Evolutionary conservation across 2,797 vertebrate genomes (phyloP), one percentile per base, ranked within the genome.

Genomic region (Paramormyrops hopkinsi): DNA sequence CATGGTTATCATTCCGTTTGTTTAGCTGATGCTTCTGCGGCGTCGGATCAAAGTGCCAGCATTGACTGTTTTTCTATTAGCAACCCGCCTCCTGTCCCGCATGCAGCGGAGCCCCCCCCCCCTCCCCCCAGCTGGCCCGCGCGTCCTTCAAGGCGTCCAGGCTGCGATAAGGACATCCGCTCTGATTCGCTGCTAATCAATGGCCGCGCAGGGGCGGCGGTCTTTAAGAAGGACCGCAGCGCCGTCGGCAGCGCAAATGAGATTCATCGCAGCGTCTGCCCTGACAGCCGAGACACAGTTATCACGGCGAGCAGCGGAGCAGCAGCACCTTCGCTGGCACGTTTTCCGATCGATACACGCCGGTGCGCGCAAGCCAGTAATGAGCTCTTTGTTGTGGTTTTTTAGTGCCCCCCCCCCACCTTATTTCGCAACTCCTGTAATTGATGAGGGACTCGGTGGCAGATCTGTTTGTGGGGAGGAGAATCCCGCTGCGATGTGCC

Each of bases 191-290:
- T 37, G 37, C 41, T 87, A 88, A 89, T 90, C 41, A 50, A 69
- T 90, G 22, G 88, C 86, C 85, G 22, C 25, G 59, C 88, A 33
- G 11, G 12, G 50, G 59, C 41, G 12, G 4, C 50, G 12, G 87
- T 25, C 90, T 88, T 37, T 51, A 51, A 86, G 84, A 89, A 48
- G 41, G 53, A 33, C 1, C 37, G 73, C 69, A 12, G 82, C 65
- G 76, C 69, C 87, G 88, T 91, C 90, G 91, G 53, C 54, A n/a
- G 54, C 48, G 51, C n/a, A 33, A 79, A 91, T 90, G 89, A 14
- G 86, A 90, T 91, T 91, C 7, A 90, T 89, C 90, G 69, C 84
- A 48, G 59, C 17, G 86, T 53, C 3, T 25, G n/a, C 37, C 17
- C 76, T 53, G 87, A 88, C 12, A 33, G 33, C 79, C 19, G 50